Evolutionary conservation across 2,113 vertebrate genomes (phyloP).

Genomic region (Nibea coibor): DNA sequence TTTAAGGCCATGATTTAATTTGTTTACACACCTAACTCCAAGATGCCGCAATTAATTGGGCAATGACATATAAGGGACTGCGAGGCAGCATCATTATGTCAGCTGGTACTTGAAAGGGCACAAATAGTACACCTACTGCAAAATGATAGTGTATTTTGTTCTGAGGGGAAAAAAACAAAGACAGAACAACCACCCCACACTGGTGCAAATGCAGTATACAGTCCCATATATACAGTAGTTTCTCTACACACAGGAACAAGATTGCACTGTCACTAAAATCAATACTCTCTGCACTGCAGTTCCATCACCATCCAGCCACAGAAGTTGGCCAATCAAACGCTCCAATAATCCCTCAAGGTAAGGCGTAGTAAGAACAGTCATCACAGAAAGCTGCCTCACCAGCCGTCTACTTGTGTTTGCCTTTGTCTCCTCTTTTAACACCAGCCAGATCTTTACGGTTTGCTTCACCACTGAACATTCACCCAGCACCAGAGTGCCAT

Average conservation of each 20-base stretch:
- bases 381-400: constrained; percentile 19
- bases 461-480: constrained; percentile 35
- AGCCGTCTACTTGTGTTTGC: constrained; percentile 7
- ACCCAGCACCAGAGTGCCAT: constrained; percentile 17
- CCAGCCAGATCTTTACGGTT: constrained; percentile 17
- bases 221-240: neutral
- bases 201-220: neutral
- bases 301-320: constrained; percentile 9
- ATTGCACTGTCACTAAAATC: constrained; percentile 53
- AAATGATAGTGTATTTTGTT: neutral
- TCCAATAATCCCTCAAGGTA: constrained; percentile 41
- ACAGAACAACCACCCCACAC: constrained; percentile 4
- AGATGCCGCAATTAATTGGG: neutral
- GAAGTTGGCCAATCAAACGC: constrained; percentile 42
- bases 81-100: neutral
- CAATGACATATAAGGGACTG: neutral
- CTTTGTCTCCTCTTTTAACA: constrained; percentile 18
- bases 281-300: constrained; percentile 35
- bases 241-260: constrained; percentile 21
- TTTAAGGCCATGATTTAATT: neutral
- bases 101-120: neutral
- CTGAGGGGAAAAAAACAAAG: neutral
- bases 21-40: neutral
- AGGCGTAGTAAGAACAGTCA: neutral
- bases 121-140: neutral